Conservation (phyloP, 2,888 invertebrate genomes). For the Eulithis testata region DNA sequence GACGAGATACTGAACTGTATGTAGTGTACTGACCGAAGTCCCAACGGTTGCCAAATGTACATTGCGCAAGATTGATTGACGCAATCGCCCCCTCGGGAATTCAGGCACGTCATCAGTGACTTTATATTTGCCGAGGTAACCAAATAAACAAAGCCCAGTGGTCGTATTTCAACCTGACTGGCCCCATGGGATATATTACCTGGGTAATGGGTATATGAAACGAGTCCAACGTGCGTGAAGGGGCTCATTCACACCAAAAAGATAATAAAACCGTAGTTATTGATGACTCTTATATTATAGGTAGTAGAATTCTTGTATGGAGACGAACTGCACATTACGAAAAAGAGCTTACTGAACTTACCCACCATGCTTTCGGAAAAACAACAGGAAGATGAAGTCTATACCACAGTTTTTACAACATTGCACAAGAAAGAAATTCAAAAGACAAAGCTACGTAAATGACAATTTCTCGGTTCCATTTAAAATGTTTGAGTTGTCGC, state of each 20-base stretch:
- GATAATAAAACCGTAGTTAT: background rate
- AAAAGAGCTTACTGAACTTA: background rate
- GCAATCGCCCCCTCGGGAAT: slow-evolving; percentile 30
- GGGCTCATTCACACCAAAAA: background rate
- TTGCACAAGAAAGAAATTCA: background rate
- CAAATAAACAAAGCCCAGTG: slow-evolving; percentile 11
- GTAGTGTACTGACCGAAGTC: slow-evolving; percentile 26
- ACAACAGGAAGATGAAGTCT: background rate
- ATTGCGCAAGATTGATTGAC: slow-evolving; percentile 54
- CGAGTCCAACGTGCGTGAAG: slow-evolving; percentile 1
- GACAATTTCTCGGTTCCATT: background rate
- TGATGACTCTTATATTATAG: background rate
- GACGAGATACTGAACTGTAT: slow-evolving; percentile 38
- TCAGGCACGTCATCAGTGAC: slow-evolving; percentile 33
- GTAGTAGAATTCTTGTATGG: background rate
- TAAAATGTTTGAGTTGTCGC: background rate
- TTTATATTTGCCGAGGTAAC: slow-evolving; percentile 4
- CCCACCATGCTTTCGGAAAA: background rate
- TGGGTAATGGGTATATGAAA: background rate
- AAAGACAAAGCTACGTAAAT: background rate
- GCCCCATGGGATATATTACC: slow-evolving; percentile 1
- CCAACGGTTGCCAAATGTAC: slow-evolving; percentile 62
- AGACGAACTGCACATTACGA: too few species aligned
- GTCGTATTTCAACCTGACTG: slow-evolving; percentile 1
- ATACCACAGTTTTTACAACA: too few species aligned